Evolutionary conservation across 2,113 vertebrate genomes (phyloP).

Genomic region (Paramormyrops kingsleyae): DNA sequence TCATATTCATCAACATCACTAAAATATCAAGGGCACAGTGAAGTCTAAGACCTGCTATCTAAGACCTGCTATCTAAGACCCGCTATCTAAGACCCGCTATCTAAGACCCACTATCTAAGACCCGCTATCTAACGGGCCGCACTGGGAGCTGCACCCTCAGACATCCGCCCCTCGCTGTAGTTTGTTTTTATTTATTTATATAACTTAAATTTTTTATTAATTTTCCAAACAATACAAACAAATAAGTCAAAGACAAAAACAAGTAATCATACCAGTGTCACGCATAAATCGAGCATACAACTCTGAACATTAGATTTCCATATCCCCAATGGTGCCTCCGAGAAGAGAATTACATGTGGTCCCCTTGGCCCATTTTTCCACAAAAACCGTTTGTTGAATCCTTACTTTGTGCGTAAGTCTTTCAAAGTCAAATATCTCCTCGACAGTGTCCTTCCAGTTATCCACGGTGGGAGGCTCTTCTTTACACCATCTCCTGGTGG

Average conservation of each 20-base stretch:
- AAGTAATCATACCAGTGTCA: too few relatives aligned
- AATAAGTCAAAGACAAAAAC: background rate
- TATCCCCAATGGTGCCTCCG: background rate
- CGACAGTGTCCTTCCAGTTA: too few relatives aligned
- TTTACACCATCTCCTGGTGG: background rate
- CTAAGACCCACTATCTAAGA: background rate
- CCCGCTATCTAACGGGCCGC: background rate
- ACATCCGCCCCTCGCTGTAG: background rate
- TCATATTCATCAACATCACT: background rate
- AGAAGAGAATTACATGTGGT: background rate
- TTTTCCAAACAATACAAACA: background rate
- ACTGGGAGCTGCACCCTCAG: background rate
- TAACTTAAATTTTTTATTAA: background rate
- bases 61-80: too few relatives aligned
- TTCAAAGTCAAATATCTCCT: background rate
- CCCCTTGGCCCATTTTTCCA: background rate
- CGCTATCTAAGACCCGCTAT: background rate
- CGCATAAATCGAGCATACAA: background rate
- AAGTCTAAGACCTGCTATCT: background rate
- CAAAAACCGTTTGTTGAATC: background rate
- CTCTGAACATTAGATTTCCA: background rate
- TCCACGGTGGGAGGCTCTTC: background rate
- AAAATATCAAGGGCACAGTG: background rate
- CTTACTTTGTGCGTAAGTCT: background rate
- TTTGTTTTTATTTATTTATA: too few relatives aligned